These are phyloP conservation scores for Myotis pilosus DNA, from an alignment of 2,797 vertebrate species.

Conservation along the genomic window DNA sequence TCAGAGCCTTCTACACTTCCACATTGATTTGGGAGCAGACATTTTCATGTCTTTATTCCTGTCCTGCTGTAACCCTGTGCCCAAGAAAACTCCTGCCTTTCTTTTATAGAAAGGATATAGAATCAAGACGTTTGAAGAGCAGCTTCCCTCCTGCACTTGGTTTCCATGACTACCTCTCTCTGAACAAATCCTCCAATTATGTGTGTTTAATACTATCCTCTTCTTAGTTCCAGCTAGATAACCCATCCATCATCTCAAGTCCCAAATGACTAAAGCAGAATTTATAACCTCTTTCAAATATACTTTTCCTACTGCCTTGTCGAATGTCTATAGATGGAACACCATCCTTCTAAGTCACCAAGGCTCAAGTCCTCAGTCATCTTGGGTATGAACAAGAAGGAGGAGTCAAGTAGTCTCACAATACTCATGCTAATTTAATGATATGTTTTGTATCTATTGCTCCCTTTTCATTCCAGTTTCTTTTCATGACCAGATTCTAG, in stretches of 20 bases:
- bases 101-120: not conserved
- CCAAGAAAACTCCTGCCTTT: not conserved
- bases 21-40: not conserved
- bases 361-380: not conserved
- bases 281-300: not conserved
- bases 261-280: not conserved
- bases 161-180: not conserved
- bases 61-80: not conserved
- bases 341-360: not conserved
- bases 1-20: not conserved
- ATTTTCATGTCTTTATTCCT: not conserved
- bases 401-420: not conserved
- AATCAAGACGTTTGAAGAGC: slow-evolving; percentile 12
- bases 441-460: not conserved
- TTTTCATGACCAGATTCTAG: not conserved
- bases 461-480: not conserved
- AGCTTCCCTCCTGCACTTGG: not conserved
- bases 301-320: not conserved
- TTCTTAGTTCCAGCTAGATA: not conserved
- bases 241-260: not conserved
- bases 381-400: not conserved
- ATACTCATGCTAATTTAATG: not conserved
- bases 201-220: not conserved
- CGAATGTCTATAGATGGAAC: not conserved
- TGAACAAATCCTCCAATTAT: not conserved